phyloP scores from a whole-genome alignment of 1,140 invertebrate genomes.

The Lordiphosa clarofinis region DNA sequence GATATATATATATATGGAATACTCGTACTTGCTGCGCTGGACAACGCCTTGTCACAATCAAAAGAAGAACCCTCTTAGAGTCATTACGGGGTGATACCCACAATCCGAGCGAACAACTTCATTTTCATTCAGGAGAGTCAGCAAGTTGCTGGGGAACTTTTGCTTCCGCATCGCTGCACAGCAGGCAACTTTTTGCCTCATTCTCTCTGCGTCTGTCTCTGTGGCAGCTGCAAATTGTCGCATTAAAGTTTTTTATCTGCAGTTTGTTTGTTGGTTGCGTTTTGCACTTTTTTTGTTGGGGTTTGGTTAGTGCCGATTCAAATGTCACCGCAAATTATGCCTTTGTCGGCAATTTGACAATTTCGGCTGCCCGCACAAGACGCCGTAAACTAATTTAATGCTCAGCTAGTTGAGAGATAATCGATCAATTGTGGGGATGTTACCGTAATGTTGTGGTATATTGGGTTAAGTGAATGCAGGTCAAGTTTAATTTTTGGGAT shows the following conservation, averaged over 20 bases:
- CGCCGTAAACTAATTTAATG: conserved; percentile 20
- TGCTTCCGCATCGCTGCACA: conserved; percentile 36
- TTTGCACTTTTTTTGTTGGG: conserved; percentile 24
- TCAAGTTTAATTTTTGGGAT: neutral
- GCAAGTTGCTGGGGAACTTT: conserved; percentile 37
- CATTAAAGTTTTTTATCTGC: conserved; percentile 49
- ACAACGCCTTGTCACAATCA: conserved; percentile 42
- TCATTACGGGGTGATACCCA: conserved; percentile 16
- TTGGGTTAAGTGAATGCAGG: neutral
- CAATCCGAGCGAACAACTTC: conserved; percentile 24
- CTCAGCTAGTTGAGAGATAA: conserved; percentile 6
- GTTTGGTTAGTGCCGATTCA: conserved; percentile 25
- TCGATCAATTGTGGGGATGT: neutral
- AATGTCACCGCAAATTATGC: conserved; percentile 45
- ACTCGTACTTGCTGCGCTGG: neutral
- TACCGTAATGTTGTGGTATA: neutral
- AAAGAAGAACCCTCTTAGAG: conserved; percentile 17
- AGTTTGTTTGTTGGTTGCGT: conserved; percentile 18
- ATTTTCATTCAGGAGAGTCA: conserved; percentile 42
- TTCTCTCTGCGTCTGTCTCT: conserved; percentile 12
- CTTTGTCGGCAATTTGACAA: conserved; percentile 15
- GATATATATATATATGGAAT: neutral
- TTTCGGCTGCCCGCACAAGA: neutral
- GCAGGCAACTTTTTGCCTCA: conserved; percentile 13
- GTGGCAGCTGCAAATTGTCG: conserved; percentile 59